Conservation (phyloP, 1,140 invertebrate species). For the Pogonomyrmex californicus region DNA sequence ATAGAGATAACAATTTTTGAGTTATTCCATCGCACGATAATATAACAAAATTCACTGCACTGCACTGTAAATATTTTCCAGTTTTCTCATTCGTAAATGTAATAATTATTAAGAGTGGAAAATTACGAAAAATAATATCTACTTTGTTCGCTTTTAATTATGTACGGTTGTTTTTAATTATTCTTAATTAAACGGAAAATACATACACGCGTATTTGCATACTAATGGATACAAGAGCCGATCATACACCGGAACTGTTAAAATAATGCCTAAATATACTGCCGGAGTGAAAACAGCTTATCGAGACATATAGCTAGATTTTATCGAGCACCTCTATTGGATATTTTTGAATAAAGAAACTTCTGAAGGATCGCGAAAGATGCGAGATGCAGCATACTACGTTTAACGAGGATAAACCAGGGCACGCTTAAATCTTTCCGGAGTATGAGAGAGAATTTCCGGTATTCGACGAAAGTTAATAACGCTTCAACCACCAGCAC, state of each 20-base stretch:
- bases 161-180: not conserved
- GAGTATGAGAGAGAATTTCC: slow-evolving; percentile 50
- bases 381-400: slow-evolving; percentile 26
- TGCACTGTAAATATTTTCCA: not conserved
- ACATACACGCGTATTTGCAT: slow-evolving; percentile 19
- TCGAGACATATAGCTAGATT: slow-evolving; percentile 23
- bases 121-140: not conserved
- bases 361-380: slow-evolving; percentile 32
- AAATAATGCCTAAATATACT: slow-evolving; percentile 25
- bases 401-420: slow-evolving; percentile 53
- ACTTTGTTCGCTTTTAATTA: slow-evolving; percentile 15
- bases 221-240: not conserved
- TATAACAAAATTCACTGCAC: not conserved
- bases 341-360: slow-evolving; percentile 55
- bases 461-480: slow-evolving; percentile 63
- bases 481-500: slow-evolving; percentile 56
- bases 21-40: not conserved
- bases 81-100: not conserved
- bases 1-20: not conserved
- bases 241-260: not conserved
- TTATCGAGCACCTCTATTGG: slow-evolving; percentile 18
- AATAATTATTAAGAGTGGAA: not conserved
- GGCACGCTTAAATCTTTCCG: slow-evolving; percentile 42
- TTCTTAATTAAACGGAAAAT: not conserved
- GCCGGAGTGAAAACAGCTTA: slow-evolving; percentile 1